A percentile compares a stretch with the other conserved stretches of the same genome.
Conservation (phyloP, 2,888 invertebrate genomes). For the Ormyrus pomaceus region DNA sequence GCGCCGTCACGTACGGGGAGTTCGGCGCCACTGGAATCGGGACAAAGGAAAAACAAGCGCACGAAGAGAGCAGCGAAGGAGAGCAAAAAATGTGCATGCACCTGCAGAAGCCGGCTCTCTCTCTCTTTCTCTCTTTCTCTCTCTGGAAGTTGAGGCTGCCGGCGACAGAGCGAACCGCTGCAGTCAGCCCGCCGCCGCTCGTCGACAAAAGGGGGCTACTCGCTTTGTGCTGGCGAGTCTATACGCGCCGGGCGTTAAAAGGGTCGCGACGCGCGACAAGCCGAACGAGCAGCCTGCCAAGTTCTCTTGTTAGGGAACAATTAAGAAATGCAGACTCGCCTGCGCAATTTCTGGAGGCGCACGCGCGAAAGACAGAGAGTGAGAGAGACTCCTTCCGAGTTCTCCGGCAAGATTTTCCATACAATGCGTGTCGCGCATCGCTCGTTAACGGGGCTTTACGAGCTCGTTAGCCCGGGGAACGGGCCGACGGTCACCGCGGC, state of each 20-base stretch:
- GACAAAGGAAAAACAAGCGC: constrained; percentile 1
- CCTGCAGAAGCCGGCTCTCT: background rate
- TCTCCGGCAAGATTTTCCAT: no score
- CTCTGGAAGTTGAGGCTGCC: no score
- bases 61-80: background rate
- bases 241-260: constrained; percentile 8
- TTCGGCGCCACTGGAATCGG: background rate
- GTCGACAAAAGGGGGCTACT: background rate
- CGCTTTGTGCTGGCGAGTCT: constrained; percentile 9
- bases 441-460: constrained; percentile 32
- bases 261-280: background rate
- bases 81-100: constrained; percentile 12
- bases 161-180: background rate
- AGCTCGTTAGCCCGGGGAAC: constrained; percentile 12
- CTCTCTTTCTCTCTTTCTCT: background rate
- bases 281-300: constrained; percentile 61
- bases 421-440: background rate
- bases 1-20: background rate
- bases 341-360: constrained; percentile 44
- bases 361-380: no score
- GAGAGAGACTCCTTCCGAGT: no score
- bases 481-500: background rate
- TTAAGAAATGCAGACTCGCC: constrained; percentile 71
- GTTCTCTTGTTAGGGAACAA: constrained; percentile 72
- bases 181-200: background rate